These are phyloP conservation scores for Xestobium rufovillosum DNA, from an alignment of 2,888 invertebrate species.

Conservation along the genomic window DNA sequence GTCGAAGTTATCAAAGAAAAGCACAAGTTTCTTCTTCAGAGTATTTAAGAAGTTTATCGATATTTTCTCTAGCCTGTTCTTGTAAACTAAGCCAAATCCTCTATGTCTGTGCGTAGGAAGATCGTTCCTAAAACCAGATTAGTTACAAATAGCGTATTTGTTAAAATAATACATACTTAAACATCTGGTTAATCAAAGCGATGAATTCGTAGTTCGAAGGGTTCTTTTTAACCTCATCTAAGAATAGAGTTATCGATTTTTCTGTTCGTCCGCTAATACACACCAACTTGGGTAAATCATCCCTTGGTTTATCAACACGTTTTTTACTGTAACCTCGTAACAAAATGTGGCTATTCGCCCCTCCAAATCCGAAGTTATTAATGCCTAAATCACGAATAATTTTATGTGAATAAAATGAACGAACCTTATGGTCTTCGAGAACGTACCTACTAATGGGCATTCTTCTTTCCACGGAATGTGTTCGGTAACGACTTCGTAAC, in stretches of 20 bases:
- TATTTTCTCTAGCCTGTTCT: too few species aligned
- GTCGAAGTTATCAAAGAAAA: too few species aligned
- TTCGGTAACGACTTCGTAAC: conserved; percentile 44
- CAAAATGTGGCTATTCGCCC: conserved; percentile 47
- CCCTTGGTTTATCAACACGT: conserved; percentile 29
- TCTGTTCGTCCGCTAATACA: conserved; percentile 52
- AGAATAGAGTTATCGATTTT: conserved; percentile 37
- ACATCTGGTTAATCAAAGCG: background rate
- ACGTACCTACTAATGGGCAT: too few species aligned
- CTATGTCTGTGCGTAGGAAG: background rate
- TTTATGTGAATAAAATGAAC: too few species aligned
- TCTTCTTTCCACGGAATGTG: conserved; percentile 46
- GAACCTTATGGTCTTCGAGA: too few species aligned
- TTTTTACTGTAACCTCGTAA: conserved; percentile 40
- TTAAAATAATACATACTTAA: background rate
- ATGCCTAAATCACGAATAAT: too few species aligned
- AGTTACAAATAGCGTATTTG: too few species aligned
- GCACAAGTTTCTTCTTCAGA: too few species aligned
- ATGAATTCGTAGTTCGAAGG: background rate
- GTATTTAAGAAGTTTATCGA: too few species aligned
- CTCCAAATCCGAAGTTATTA: conserved; percentile 55
- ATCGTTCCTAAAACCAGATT: background rate
- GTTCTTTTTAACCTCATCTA: conserved; percentile 32
- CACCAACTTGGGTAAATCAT: conserved; percentile 46
- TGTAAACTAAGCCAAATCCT: conserved; percentile 1